Conservation (phyloP, 2,113 vertebrate genomes). For the Megaceryle maxima region DNA sequence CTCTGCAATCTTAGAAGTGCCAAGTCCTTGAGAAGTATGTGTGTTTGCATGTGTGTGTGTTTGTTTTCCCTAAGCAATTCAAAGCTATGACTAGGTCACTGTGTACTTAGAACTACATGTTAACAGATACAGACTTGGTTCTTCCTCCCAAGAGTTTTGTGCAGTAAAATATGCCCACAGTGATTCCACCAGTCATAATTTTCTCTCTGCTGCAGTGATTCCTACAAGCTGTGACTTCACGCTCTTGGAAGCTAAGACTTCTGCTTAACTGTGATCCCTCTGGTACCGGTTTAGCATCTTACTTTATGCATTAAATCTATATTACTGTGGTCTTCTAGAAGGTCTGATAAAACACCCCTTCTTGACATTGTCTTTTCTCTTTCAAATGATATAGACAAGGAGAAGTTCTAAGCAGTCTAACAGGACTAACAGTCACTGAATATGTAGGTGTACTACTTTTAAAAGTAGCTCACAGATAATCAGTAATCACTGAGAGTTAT, state of each 20-base stretch:
- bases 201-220: neutral
- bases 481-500: neutral
- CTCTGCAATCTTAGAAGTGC: neutral
- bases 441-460: neutral
- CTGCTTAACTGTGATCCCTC: neutral
- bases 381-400: neutral
- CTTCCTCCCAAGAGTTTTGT: neutral
- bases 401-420: neutral
- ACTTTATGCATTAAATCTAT: neutral
- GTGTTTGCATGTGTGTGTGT: rapidly evolving
- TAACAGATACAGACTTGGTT: neutral
- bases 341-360: neutral
- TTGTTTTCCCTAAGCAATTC: neutral
- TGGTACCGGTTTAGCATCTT: neutral
- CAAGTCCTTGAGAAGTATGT: neutral
- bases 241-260: neutral
- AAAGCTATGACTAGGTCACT: neutral
- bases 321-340: neutral
- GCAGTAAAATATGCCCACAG: neutral
- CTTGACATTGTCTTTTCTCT: neutral
- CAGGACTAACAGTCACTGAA: neutral
- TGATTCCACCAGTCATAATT: neutral
- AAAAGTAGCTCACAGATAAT: neutral
- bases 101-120: neutral
- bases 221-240: neutral